Base-by-base conservation (phyloP, 2,797 vertebrate genomes). In the Cynodonichthys magdalenae region DNA sequence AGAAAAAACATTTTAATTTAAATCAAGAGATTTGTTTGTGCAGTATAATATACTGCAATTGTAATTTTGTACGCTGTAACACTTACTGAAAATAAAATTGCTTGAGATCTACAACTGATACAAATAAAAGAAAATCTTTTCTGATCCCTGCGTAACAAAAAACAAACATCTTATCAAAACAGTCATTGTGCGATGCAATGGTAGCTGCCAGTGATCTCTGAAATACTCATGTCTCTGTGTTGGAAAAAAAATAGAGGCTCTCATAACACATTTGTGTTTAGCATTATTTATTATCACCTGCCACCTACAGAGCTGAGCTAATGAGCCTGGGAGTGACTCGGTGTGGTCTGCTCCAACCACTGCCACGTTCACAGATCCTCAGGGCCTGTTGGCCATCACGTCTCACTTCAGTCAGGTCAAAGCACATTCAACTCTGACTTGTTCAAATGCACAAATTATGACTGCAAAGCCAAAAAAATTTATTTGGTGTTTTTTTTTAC, bases 361-460 rank as follows among this genome's bases (percentile, higher is more conserved):
- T 57, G 80, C 67, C 68, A 71, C 71, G 61, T 64, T 74, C 63
- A 73, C 77, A 83, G 79, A 79, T 47, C 55, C 20, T 1, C 46
- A 31, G 27, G 77, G 84, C 63, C 91, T 91, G 91, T 3, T 48
- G 82, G 75, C 74, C 85, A 70, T 92, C 91, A 86, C 9, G 68
- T 86, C 81, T 86, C 91, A 92, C 91, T 68, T 91, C 82, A 27
- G 27, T 59, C 55, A 81, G 86, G 90, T 92, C 87, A 87, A 71
- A 71, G 58, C 54, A 47, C 79, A 78, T 74, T 79, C 69, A 81
- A 70, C 83, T 75, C 66, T 86, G 81, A 89, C 84, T 70, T 84
- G 49, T 74, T 77, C 64, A 79, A 69, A 87, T 62, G 64, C 84
- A 84, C 66, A 83, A 89, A 84, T 85, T 81, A 87, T 83, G 70